Evolutionary conservation across 2,797 vertebrate genomes (phyloP).

Genomic region (Eulemur albifrons): DNA sequence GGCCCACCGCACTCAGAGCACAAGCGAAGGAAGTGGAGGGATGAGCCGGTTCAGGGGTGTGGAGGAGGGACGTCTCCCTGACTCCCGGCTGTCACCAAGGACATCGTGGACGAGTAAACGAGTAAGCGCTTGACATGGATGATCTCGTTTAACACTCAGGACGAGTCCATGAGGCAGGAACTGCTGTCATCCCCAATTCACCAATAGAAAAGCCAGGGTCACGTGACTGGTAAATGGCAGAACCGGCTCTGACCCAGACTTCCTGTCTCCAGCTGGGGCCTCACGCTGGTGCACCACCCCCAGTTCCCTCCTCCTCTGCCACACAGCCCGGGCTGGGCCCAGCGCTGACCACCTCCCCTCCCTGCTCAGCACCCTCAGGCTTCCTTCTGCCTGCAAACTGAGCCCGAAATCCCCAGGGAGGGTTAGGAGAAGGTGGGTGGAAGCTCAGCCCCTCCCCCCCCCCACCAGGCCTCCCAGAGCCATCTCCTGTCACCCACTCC

Average conservation of each 20-base stretch:
- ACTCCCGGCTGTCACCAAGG: fast-evolving
- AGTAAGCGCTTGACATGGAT: fast-evolving
- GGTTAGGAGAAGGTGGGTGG: not conserved
- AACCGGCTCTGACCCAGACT: not conserved
- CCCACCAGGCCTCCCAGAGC: fast-evolving
- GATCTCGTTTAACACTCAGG: not conserved
- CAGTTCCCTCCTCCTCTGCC: not conserved
- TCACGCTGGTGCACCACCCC: not conserved
- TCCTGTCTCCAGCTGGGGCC: not conserved
- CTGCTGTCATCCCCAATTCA: not conserved
- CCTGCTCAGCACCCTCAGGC: not conserved
- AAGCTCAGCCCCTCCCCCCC: not conserved
- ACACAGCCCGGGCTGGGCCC: not conserved
- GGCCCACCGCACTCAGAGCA: fast-evolving
- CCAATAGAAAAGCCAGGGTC: not conserved
- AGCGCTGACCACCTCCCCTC: not conserved
- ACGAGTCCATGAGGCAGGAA: fast-evolving
- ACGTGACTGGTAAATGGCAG: not conserved
- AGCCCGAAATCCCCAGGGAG: not conserved
- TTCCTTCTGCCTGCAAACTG: not conserved
- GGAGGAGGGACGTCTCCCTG: not conserved
- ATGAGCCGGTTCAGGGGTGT: not conserved
- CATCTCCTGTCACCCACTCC: not conserved
- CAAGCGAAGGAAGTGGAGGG: fast-evolving
- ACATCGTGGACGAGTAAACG: fast-evolving